phyloP scores from a whole-genome alignment of 37 sponge, comb jelly and placozoan genomes.

The Agelas oroides region DNA sequence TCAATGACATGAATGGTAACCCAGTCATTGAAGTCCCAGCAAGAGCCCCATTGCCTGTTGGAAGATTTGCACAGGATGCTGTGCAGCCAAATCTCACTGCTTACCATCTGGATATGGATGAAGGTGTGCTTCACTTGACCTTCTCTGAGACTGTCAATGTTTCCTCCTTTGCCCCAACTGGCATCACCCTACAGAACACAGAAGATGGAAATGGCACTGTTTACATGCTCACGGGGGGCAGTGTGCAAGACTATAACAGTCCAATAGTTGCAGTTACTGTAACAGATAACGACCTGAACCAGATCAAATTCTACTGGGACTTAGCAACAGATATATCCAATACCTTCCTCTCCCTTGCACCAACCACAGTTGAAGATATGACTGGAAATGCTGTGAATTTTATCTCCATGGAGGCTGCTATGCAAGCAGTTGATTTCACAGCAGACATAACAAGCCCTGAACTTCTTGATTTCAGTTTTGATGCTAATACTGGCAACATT shows the following conservation, averaged over 20 bases:
- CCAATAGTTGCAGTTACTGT: conserved; percentile 40
- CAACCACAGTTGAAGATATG: conserved; percentile 57
- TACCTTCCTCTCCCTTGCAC: conserved; percentile 68
- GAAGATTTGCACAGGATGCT: conserved; percentile 29
- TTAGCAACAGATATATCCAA: conserved; percentile 40
- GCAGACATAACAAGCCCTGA: conserved; percentile 61
- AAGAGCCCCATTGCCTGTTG: conserved; percentile 21
- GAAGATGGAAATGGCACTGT: conserved; percentile 23
- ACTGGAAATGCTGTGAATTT: conserved; percentile 47
- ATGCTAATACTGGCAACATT: conserved; percentile 73
- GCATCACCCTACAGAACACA: conserved; percentile 51
- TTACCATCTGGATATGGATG: conserved; percentile 77
- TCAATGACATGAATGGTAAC: conserved; percentile 81
- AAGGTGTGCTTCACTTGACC: conserved; percentile 66
- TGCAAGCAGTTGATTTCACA: conserved; percentile 8
- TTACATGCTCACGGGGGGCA: conserved; percentile 31
- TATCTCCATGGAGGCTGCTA: conserved; percentile 16
- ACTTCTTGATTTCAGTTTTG: conserved; percentile 61
- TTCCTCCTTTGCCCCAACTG: conserved; percentile 47
- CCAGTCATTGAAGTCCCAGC: not conserved
- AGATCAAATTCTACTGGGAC: conserved; percentile 58
- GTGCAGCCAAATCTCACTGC: conserved; percentile 47
- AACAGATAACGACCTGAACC: conserved; percentile 70
- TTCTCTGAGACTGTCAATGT: conserved; percentile 90
- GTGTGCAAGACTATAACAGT: conserved; percentile 49